Evolutionary conservation across 2,888 invertebrate genomes (phyloP).

Genomic region (Drosophila stalkeri): DNA sequence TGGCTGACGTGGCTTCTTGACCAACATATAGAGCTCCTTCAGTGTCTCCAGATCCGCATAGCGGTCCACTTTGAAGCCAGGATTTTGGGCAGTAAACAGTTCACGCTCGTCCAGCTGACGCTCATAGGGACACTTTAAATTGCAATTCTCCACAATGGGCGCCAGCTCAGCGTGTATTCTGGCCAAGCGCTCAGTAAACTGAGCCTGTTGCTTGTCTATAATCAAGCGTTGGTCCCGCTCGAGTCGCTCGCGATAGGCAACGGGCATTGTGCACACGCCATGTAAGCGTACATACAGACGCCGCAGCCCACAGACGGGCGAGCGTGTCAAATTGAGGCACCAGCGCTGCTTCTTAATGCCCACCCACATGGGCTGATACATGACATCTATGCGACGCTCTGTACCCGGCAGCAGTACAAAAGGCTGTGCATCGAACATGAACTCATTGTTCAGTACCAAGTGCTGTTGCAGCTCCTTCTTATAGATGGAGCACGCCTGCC

Average conservation of each 20-base stretch:
- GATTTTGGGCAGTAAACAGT: conserved; percentile 48
- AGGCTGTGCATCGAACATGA: conserved; percentile 63
- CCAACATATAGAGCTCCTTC: conserved; percentile 49
- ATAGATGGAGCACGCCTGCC: conserved; percentile 26
- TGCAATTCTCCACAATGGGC: conserved; percentile 42
- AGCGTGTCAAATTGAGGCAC: conserved; percentile 56
- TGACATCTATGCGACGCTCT: conserved; percentile 53
- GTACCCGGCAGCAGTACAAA: conserved; percentile 63
- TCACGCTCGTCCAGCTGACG: conserved; percentile 67
- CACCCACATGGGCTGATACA: conserved; percentile 70
- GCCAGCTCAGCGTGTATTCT: conserved; percentile 47
- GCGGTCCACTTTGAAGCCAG: conserved; percentile 56
- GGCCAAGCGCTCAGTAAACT: conserved; percentile 26
- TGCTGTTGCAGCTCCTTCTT: conserved; percentile 22
- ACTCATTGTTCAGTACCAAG: conserved; percentile 49
- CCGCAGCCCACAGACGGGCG: conserved; percentile 58
- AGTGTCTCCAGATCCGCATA: conserved; percentile 63
- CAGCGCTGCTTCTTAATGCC: conserved; percentile 67
- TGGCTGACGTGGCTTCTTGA: conserved; percentile 69
- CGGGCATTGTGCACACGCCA: conserved; percentile 65
- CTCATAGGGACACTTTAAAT: conserved; percentile 56
- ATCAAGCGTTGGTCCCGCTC: conserved; percentile 39
- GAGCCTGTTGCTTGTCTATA: conserved; percentile 44
- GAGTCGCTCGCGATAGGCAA: conserved; percentile 47
- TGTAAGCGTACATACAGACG: conserved; percentile 55